Evolutionary conservation across 2,888 invertebrate species (phyloP).

Genomic region (Eristalinus sepulchralis): DNA sequence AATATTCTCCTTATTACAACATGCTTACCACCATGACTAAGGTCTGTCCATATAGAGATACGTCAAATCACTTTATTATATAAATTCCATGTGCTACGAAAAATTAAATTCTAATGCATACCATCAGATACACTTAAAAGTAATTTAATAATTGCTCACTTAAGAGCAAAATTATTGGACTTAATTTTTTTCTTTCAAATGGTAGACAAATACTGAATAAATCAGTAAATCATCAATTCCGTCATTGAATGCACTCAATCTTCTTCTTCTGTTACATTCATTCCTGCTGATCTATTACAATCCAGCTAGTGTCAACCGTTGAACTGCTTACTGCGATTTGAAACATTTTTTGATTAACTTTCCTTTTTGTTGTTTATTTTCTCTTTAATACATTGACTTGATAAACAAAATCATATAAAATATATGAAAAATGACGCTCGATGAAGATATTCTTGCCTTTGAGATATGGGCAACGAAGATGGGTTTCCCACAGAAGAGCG

Average conservation of each 20-base stretch:
- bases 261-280: background rate
- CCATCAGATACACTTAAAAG: too few species aligned
- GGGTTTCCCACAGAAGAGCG: conserved; percentile 75
- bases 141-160: too few species aligned
- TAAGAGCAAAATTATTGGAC: too few species aligned
- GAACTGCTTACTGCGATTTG: conserved; percentile 1
- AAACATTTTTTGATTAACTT: background rate
- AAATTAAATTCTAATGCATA: too few species aligned
- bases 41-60: too few species aligned
- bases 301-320: conserved; percentile 16
- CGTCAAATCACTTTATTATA: too few species aligned
- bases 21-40: too few species aligned
- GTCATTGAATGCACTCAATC: background rate
- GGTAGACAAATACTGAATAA: too few species aligned
- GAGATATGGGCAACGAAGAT: conserved; percentile 77
- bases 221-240: too few species aligned
- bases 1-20: too few species aligned
- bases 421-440: conserved; percentile 62
- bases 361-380: background rate
- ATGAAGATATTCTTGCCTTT: conserved; percentile 75
- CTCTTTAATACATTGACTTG: background rate
- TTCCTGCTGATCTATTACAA: conserved; percentile 12
- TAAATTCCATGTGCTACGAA: too few species aligned
- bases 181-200: too few species aligned
- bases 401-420: background rate